These are phyloP conservation scores for Catostomus latipinnis DNA, from an alignment of 2,797 vertebrate genomes.

Conservation along the genomic window DNA sequence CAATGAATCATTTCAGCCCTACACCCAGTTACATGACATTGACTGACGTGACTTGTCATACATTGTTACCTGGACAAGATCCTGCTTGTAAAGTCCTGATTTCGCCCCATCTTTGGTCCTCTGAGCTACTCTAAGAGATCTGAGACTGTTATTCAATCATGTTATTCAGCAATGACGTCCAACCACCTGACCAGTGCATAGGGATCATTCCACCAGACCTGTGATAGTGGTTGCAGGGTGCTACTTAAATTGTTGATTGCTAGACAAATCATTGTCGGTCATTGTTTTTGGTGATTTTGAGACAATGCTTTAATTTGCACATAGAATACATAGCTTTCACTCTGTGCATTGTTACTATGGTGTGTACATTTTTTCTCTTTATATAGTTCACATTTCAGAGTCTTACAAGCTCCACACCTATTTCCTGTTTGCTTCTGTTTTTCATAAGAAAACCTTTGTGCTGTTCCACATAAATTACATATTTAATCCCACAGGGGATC, in stretches of 20 bases:
- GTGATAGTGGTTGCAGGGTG: not conserved
- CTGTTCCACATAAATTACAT: not conserved
- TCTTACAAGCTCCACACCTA: not conserved
- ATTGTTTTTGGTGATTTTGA: not conserved
- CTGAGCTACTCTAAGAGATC: not conserved
- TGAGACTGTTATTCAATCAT: conserved; percentile 4
- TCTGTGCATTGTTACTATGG: not conserved
- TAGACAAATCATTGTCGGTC: not conserved
- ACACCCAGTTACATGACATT: not conserved
- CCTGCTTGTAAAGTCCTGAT: not conserved
- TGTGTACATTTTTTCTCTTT: not conserved
- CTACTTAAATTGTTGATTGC: not conserved
- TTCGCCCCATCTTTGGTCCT: not conserved
- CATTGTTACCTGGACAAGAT: not conserved
- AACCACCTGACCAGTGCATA: conserved; percentile 11
- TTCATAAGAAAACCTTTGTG: conserved; percentile 3
- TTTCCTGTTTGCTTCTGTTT: conserved; percentile 41
- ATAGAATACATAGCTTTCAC: not conserved
- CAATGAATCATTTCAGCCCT: too few species aligned
- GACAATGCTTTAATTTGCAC: not conserved
- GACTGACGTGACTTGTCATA: not conserved
- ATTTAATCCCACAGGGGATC: not conserved
- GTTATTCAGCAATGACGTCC: conserved; percentile 25
- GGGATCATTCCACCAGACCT: not conserved
- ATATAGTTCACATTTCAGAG: not conserved